phyloP scores from a whole-genome alignment of 2,113 vertebrate species.

The Myrmecobius fasciatus region DNA sequence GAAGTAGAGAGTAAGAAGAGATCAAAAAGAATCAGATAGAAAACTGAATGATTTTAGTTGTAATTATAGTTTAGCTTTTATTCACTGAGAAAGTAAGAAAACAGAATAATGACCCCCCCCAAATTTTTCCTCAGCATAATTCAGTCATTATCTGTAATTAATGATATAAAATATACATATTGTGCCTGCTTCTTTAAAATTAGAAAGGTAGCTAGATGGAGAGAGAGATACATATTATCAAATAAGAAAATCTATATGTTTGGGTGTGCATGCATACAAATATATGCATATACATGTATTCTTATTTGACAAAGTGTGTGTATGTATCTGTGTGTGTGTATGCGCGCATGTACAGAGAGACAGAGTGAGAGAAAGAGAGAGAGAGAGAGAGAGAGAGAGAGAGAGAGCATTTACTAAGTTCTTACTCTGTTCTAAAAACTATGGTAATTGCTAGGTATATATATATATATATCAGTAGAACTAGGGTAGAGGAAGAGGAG shows the following conservation, averaged over 20 bases:
- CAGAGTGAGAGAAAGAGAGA: not conserved
- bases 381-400: too few species aligned
- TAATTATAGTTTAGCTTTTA: not conserved
- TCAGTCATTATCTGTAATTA: not conserved
- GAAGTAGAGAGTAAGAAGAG: not conserved
- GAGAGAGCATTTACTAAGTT: not conserved
- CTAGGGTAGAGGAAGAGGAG: not conserved
- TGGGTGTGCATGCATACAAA: not conserved
- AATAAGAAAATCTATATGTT: too few species aligned
- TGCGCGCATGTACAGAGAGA: too few species aligned
- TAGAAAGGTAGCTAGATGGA: not conserved
- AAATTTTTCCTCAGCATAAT: not conserved
- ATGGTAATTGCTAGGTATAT: not conserved
- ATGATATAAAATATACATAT: not conserved
- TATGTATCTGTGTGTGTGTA: too few species aligned
- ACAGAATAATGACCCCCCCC: not conserved
- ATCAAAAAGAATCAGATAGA: not conserved
- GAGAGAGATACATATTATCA: not conserved
- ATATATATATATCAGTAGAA: not conserved
- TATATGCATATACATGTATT: too few species aligned
- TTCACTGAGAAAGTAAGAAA: not conserved
- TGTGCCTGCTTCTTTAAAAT: not conserved
- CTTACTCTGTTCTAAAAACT: not conserved
- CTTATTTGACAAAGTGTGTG: too few species aligned
- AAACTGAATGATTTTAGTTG: not conserved